phyloP scores from a whole-genome alignment of 2,797 vertebrate genomes.

The Botia almorhae region DNA sequence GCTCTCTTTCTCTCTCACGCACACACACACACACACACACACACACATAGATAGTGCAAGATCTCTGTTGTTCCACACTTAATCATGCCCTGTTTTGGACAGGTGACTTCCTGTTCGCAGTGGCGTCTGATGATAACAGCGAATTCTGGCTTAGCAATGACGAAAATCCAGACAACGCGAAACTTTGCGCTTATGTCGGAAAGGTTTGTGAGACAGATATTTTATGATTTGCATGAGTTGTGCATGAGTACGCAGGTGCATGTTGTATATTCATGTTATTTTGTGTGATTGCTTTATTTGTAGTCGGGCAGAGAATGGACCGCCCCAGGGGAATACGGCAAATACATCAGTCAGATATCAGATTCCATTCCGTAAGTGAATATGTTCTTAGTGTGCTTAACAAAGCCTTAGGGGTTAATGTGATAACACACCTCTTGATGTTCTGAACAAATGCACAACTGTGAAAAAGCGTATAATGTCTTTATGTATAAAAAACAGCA shows the following conservation, averaged over 20 bases:
- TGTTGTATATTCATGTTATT: background rate
- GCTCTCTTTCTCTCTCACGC: no score
- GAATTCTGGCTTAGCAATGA: slow-evolving; percentile 94
- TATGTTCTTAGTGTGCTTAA: background rate
- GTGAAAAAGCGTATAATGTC: no score
- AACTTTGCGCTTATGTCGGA: slow-evolving; percentile 86
- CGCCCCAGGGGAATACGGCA: slow-evolving; percentile 91
- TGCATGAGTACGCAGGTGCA: background rate
- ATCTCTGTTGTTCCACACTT: background rate
- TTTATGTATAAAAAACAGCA: no score
- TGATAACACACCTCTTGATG: background rate
- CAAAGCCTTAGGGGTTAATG: background rate
- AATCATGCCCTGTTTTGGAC: slow-evolving; percentile 34
- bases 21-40: background rate
- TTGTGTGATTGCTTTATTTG: slow-evolving; percentile 29
- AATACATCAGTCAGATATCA: slow-evolving; percentile 89
- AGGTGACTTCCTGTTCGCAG: slow-evolving; percentile 92
- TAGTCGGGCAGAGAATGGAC: slow-evolving; percentile 93
- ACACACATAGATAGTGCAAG: background rate
- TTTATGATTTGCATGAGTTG: no score
- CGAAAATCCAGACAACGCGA: slow-evolving; percentile 81
- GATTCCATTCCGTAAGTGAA: slow-evolving; percentile 82
- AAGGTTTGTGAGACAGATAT: slow-evolving; percentile 76
- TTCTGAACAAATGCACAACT: background rate
- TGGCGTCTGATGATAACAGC: slow-evolving; percentile 92